Evolutionary conservation across 2,113 vertebrate species (phyloP).

Genomic region (Hassar affinis): DNA sequence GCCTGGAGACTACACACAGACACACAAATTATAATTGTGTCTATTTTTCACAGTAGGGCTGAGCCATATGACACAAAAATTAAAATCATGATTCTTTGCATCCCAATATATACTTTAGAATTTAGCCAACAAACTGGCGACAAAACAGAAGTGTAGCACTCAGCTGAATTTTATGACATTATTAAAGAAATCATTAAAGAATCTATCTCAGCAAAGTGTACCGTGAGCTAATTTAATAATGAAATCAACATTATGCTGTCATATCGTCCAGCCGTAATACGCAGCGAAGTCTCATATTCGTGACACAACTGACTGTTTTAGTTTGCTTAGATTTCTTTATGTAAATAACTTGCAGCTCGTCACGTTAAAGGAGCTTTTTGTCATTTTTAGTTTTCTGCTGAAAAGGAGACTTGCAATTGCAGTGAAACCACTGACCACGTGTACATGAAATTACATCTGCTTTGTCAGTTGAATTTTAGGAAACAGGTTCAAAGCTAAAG

Average conservation of each 20-base stretch:
- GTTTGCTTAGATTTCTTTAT: neutral
- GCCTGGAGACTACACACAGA: constrained; percentile 76
- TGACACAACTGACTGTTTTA: too few relatives aligned
- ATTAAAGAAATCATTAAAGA: too few relatives aligned
- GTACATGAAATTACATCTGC: neutral
- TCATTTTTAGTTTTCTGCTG: neutral
- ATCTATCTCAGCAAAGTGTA: neutral
- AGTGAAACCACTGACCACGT: neutral
- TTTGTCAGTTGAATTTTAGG: neutral
- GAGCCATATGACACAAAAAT: neutral
- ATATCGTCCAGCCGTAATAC: too few relatives aligned
- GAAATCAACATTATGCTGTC: too few relatives aligned
- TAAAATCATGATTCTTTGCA: neutral
- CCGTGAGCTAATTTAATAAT: too few relatives aligned
- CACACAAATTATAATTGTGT: neutral
- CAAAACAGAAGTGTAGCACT: neutral
- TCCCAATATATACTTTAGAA: neutral
- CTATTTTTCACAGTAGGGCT: neutral
- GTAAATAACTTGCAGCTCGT: neutral
- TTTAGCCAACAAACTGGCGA: neutral
- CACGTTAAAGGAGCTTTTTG: neutral
- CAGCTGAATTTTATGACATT: neutral
- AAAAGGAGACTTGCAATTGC: neutral
- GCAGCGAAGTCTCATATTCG: too few relatives aligned
- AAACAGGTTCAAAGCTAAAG: neutral